Conservation (phyloP, 2,113 vertebrate genomes). For the Brachirus orientalis region DNA sequence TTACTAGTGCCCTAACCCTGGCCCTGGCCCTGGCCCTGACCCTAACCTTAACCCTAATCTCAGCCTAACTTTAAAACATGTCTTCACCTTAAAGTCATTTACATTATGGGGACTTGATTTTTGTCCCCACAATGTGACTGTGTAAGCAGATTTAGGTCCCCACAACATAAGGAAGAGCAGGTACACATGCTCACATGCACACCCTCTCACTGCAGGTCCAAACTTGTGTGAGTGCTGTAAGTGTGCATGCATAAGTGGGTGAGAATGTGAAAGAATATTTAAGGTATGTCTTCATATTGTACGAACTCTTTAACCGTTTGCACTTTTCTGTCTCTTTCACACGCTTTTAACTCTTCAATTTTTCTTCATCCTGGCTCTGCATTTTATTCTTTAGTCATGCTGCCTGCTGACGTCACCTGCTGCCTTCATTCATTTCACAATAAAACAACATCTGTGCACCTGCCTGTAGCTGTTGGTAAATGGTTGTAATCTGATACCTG, state of each 20-base stretch:
- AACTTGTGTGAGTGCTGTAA: conserved; percentile 44
- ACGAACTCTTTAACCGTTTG: not conserved
- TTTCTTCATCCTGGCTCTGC: not conserved
- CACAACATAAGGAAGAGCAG: no score
- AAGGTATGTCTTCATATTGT: conserved; percentile 3
- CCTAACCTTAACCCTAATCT: no score
- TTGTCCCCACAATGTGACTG: no score
- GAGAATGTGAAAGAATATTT: conserved; percentile 23
- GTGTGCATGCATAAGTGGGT: conserved; percentile 22
- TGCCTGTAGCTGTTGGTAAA: conserved; percentile 16
- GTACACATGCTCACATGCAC: no score
- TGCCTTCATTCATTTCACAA: conserved; percentile 29
- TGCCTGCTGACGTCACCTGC: no score
- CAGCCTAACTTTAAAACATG: no score
- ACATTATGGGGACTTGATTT: no score
- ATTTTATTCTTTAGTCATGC: conserved; percentile 24
- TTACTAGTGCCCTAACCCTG: no score
- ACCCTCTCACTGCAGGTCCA: conserved; percentile 56
- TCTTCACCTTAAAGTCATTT: no score
- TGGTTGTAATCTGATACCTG: conserved; percentile 28
- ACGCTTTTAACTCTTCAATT: conserved; percentile 1
- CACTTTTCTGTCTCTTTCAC: no score
- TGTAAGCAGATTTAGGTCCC: no score
- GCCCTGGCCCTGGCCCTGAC: no score
- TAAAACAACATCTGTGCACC: conserved; percentile 11